Percentiles rank a stretch among this genome's conserved stretches.
Evolutionary conservation across 2,797 vertebrate genomes (phyloP).

Genomic region (Molossus molossus): DNA sequence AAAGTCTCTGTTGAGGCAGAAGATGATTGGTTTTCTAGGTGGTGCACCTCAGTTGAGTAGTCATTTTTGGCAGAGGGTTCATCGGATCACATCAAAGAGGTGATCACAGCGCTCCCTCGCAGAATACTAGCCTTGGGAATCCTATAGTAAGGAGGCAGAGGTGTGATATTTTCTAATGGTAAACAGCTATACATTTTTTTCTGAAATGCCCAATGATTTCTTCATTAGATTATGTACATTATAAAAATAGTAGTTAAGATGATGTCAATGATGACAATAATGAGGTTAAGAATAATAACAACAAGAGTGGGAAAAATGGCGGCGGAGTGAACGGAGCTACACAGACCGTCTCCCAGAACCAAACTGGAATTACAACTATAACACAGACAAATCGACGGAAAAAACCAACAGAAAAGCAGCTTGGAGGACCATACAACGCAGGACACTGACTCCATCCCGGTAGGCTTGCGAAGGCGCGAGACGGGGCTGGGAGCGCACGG

Average conservation of each 20-base stretch:
- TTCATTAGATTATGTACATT: background rate
- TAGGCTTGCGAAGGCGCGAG: too few relatives aligned
- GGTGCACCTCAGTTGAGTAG: background rate
- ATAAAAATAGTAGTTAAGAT: slow-evolving; percentile 27
- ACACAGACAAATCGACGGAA: too few relatives aligned
- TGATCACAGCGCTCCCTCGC: background rate
- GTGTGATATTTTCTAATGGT: background rate
- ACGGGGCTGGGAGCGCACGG: too few relatives aligned
- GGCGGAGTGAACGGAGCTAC: too few relatives aligned
- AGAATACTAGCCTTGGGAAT: background rate
- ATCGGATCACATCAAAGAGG: background rate
- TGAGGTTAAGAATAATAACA: background rate
- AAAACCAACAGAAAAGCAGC: too few relatives aligned
- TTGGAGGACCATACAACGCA: too few relatives aligned
- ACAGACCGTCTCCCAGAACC: too few relatives aligned
- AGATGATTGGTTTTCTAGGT: background rate
- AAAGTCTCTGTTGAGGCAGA: background rate
- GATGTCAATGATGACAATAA: background rate
- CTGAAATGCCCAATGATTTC: background rate
- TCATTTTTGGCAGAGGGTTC: background rate
- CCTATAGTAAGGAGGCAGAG: background rate
- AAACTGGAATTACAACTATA: too few relatives aligned
- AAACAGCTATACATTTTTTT: background rate
- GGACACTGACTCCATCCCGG: too few relatives aligned
- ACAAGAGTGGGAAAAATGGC: background rate